Evolutionary conservation across 2,888 invertebrate species (phyloP).

Genomic region (Bellardia pandia): DNA sequence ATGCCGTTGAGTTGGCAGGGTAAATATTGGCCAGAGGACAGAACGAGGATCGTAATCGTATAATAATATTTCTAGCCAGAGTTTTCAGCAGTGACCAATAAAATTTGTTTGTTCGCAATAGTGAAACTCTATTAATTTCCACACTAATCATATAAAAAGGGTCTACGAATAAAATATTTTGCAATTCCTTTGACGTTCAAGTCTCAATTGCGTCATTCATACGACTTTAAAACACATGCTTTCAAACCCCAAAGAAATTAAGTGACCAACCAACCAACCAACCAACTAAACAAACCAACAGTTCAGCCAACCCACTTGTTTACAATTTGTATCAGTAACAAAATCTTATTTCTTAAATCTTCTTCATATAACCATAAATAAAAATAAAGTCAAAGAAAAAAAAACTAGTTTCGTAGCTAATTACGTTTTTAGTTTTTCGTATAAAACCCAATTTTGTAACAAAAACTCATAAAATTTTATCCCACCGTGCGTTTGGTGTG

Average conservation of each 20-base stretch:
- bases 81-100: too few relatives aligned
- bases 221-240: conserved; percentile 12
- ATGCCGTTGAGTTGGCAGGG: too few relatives aligned
- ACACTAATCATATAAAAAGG: not conserved
- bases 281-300: too few relatives aligned
- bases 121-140: not conserved
- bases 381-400: conserved; percentile 3
- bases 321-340: conserved; percentile 8
- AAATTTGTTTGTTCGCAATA: not conserved
- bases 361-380: conserved; percentile 41
- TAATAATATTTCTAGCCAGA: too few relatives aligned
- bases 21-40: too few relatives aligned
- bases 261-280: conserved; percentile 1
- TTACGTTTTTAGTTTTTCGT: conserved; percentile 44
- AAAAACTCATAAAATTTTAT: conserved; percentile 52
- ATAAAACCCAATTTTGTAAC: conserved; percentile 15
- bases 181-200: not conserved
- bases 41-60: too few relatives aligned
- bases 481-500: conserved; percentile 43
- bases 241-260: not conserved
- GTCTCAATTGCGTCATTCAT: conserved; percentile 24
- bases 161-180: not conserved
- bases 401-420: conserved; percentile 67
- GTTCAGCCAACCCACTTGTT: conserved; percentile 22
- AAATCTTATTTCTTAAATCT: conserved; percentile 40